A percentile compares a stretch with the other conserved stretches of the same genome.
Evolutionary conservation across 1,140 invertebrate genomes (phyloP).

Genomic region (Pseudomyrmex concolor): DNA sequence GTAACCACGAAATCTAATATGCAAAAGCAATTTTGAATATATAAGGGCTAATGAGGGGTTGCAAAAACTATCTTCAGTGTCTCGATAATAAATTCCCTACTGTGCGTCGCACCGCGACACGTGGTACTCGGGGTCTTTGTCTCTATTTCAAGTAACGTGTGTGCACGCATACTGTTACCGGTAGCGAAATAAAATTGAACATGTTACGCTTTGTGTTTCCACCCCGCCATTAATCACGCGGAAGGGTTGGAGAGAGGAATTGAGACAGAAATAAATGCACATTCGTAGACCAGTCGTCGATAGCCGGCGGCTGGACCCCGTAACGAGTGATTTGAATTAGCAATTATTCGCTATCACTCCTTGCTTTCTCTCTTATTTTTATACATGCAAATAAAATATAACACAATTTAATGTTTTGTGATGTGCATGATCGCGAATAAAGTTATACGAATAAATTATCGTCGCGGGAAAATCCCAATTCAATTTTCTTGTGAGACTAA

Average conservation of each 20-base stretch:
- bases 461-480: no score
- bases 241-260: slow-evolving; percentile 56
- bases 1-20: no score
- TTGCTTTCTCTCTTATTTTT: slow-evolving; percentile 37
- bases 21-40: no score
- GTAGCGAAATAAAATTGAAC: slow-evolving; percentile 49
- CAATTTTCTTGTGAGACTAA: no score
- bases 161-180: no score
- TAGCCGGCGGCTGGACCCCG: slow-evolving; percentile 13
- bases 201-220: slow-evolving; percentile 55
- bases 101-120: slow-evolving; percentile 25
- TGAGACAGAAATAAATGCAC: slow-evolving; percentile 44
- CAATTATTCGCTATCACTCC: slow-evolving; percentile 40
- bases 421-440: no score
- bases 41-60: slow-evolving; percentile 5
- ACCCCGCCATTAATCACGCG: slow-evolving; percentile 7
- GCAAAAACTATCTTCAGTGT: neutral
- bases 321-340: slow-evolving; percentile 57
- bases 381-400: neutral
- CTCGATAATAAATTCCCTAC: slow-evolving; percentile 51
- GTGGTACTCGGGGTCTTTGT: slow-evolving; percentile 45
- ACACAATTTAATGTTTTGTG: no score
- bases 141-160: slow-evolving; percentile 27
- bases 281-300: slow-evolving; percentile 36
- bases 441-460: no score